phyloP scores from a whole-genome alignment of 30 jellyfish, hydroid and myxozoan genomes.

The Cassiopea andromeda region DNA sequence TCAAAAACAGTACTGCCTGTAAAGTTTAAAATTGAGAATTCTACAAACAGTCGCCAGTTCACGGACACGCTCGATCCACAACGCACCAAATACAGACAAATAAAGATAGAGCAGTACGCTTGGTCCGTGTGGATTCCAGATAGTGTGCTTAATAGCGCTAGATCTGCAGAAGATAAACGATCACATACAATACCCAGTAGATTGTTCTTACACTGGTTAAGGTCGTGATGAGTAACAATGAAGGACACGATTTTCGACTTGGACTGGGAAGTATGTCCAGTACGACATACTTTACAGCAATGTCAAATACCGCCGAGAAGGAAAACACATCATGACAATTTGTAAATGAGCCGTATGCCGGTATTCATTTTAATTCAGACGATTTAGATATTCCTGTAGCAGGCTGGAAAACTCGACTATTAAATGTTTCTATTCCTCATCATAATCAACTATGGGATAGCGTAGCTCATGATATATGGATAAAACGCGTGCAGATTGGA shows the following conservation, averaged over 20 bases:
- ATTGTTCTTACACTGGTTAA: background rate
- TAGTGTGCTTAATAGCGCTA: background rate
- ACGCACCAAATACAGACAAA: background rate
- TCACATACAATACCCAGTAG: background rate
- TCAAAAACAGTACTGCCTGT: background rate
- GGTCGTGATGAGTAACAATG: background rate
- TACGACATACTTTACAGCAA: background rate
- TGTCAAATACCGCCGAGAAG: background rate
- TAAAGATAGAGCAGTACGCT: background rate
- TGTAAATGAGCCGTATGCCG: background rate
- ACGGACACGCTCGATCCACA: background rate
- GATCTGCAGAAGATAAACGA: background rate
- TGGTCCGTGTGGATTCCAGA: background rate
- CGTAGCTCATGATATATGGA: background rate
- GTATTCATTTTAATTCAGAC: background rate
- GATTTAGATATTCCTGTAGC: no score
- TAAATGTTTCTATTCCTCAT: background rate
- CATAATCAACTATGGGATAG: background rate
- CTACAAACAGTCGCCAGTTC: background rate
- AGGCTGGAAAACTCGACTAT: background rate
- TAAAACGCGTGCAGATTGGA: background rate
- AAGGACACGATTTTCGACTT: background rate
- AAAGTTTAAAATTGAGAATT: background rate
- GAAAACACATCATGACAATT: background rate
- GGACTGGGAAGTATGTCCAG: background rate